A percentile compares a stretch with the other conserved stretches of the same genome.
These are phyloP conservation scores for Pseudomugil tenellus DNA, from an alignment of 2,797 vertebrate species.

Conservation along the genomic window DNA sequence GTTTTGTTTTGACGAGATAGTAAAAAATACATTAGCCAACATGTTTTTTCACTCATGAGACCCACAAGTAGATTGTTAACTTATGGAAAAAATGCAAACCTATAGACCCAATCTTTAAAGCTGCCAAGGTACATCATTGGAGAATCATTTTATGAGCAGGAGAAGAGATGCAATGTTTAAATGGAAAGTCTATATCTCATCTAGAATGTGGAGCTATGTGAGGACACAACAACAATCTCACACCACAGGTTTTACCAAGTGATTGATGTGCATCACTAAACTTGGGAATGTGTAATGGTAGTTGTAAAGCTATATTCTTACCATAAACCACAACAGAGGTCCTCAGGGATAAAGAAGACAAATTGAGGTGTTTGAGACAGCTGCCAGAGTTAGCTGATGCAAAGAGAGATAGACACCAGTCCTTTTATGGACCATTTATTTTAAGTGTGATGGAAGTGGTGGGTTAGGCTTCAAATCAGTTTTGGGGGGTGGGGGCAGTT, in stretches of 20 bases:
- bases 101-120: not conserved
- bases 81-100: not conserved
- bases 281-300: constrained; percentile 37
- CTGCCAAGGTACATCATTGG: not conserved
- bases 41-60: not conserved
- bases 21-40: not conserved
- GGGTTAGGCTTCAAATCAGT: constrained; percentile 30
- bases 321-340: constrained; percentile 43
- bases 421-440: constrained; percentile 65
- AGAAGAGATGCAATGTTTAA: not conserved
- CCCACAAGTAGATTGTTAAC: not conserved
- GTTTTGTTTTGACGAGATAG: not conserved
- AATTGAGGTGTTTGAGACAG: constrained; percentile 58
- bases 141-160: not conserved
- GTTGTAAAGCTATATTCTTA: constrained; percentile 56
- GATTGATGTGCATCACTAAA: constrained; percentile 49
- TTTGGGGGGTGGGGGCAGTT: constrained; percentile 14
- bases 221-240: constrained; percentile 1
- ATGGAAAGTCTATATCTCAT: constrained; percentile 12
- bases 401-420: constrained; percentile 37
- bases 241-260: constrained; percentile 20
- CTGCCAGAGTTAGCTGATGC: constrained; percentile 51
- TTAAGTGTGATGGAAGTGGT: constrained; percentile 58
- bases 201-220: constrained; percentile 20
- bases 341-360: constrained; percentile 59